Conservation (phyloP, 2,888 invertebrate species). For the Hypolimnas misippus region DNA sequence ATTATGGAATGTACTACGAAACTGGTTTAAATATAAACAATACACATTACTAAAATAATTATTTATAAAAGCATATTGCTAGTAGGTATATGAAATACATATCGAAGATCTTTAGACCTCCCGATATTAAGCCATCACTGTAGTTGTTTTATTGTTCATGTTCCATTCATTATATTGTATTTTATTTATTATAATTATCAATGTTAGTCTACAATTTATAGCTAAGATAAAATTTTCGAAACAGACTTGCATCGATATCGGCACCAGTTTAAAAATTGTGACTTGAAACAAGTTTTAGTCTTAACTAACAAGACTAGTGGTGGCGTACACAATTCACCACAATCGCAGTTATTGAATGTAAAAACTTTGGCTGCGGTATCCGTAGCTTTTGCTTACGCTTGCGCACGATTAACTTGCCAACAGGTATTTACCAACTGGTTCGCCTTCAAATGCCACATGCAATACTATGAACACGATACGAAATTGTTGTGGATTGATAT, state of each 20-base stretch:
- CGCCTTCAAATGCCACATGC: slow-evolving; percentile 58
- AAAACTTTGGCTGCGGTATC: slow-evolving; percentile 42
- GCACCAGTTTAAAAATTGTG: not conserved
- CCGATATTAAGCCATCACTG: no score
- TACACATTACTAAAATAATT: not conserved
- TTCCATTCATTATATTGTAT: no score
- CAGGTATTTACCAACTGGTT: slow-evolving; percentile 58
- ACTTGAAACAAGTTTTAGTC: slow-evolving; percentile 6
- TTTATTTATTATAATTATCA: no score
- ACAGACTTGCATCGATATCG: not conserved
- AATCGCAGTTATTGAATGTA: slow-evolving; percentile 41
- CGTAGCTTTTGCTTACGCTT: slow-evolving; percentile 42
- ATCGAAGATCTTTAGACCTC: not conserved
- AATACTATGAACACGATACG: slow-evolving; percentile 40
- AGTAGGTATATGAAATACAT: not conserved
- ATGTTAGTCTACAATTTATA: no score
- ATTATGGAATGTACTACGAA: not conserved
- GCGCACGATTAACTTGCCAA: slow-evolving; percentile 47
- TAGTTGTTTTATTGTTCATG: no score
- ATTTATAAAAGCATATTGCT: no score
- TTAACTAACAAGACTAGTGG: not conserved
- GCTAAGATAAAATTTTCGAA: not conserved
- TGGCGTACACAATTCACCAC: slow-evolving; percentile 16
- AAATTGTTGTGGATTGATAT: slow-evolving; percentile 37
- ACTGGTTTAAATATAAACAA: slow-evolving; percentile 1